Evolutionary conservation across 2,888 invertebrate species (phyloP).

Genomic region (Malthinus flaveolus): DNA sequence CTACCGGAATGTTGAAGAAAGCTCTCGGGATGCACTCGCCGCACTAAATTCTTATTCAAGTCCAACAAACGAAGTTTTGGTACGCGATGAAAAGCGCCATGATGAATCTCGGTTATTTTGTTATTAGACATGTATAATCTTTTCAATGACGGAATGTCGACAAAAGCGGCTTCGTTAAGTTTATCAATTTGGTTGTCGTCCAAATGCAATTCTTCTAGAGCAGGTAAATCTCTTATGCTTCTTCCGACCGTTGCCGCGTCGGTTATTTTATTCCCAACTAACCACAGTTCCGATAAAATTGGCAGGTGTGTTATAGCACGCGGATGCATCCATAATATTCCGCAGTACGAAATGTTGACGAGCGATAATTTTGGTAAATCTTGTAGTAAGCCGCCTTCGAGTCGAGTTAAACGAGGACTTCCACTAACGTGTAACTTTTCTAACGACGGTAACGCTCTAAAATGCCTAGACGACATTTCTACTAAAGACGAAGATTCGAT

Average conservation of each 20-base stretch:
- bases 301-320: conserved; percentile 71
- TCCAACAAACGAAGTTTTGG: conserved; percentile 73
- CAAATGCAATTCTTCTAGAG: conserved; percentile 69
- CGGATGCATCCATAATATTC: conserved; percentile 77
- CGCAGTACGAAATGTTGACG: conserved; percentile 77
- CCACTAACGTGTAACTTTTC: conserved; percentile 76
- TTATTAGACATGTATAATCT: conserved; percentile 72
- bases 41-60: conserved; percentile 75
- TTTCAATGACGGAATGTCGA: conserved; percentile 72
- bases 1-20: conserved; percentile 75
- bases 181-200: conserved; percentile 73
- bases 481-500: conserved; percentile 70
- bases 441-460: conserved; percentile 70
- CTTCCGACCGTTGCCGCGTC: conserved; percentile 84
- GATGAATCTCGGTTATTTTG: conserved; percentile 72
- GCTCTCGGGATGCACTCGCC: conserved; percentile 79
- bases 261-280: conserved; percentile 72
- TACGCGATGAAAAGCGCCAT: conserved; percentile 80
- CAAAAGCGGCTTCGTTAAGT: conserved; percentile 77
- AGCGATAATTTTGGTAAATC: conserved; percentile 63
- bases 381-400: conserved; percentile 76
- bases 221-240: conserved; percentile 74
- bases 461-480: conserved; percentile 69
- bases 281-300: conserved; percentile 68
- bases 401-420: conserved; percentile 65